These are phyloP conservation scores for Pseudomyrmex sp. DNA, from an alignment of 1,140 invertebrate species.

Conservation along the genomic window DNA sequence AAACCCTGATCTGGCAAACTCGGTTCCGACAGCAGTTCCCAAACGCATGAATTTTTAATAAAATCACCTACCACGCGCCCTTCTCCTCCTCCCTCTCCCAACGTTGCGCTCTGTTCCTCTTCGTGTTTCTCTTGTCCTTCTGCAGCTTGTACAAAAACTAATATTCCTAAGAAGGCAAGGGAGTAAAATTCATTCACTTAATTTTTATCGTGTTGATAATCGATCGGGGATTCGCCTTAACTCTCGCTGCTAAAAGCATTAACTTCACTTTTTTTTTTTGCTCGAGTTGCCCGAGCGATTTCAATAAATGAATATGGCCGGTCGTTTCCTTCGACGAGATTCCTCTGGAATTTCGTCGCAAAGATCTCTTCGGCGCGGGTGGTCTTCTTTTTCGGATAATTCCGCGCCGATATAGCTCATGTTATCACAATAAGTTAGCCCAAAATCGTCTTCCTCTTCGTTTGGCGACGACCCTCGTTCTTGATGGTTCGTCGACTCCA, in stretches of 20 bases:
- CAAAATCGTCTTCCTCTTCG: conserved; percentile 62
- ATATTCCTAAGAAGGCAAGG: neutral
- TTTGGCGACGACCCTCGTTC: conserved; percentile 43
- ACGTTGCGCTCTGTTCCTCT: neutral
- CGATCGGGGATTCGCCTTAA: neutral
- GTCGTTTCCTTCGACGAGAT: neutral
- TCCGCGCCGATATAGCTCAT: conserved; percentile 24
- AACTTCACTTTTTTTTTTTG: neutral
- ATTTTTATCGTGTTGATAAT: neutral
- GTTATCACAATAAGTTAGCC: conserved; percentile 45
- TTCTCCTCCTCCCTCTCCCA: conserved; percentile 10
- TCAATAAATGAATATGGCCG: neutral
- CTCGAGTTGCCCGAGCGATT: neutral
- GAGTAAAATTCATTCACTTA: neutral
- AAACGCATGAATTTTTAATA: conserved; percentile 77
- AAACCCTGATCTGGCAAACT: conserved; percentile 62
- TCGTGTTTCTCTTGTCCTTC: neutral
- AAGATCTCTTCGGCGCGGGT: neutral
- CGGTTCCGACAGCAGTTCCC: conserved; percentile 71
- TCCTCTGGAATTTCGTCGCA: neutral
- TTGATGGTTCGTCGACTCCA: conserved; percentile 69
- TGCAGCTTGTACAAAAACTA: conserved; percentile 6
- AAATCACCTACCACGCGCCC: conserved; percentile 69
- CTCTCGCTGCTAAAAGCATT: neutral
- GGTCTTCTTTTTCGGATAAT: conserved; percentile 18